A percentile compares a stretch with the other conserved stretches of the same genome.
These are phyloP conservation scores for Cebus imitator DNA, from an alignment of 2,113 vertebrate species.

Conservation along the genomic window DNA sequence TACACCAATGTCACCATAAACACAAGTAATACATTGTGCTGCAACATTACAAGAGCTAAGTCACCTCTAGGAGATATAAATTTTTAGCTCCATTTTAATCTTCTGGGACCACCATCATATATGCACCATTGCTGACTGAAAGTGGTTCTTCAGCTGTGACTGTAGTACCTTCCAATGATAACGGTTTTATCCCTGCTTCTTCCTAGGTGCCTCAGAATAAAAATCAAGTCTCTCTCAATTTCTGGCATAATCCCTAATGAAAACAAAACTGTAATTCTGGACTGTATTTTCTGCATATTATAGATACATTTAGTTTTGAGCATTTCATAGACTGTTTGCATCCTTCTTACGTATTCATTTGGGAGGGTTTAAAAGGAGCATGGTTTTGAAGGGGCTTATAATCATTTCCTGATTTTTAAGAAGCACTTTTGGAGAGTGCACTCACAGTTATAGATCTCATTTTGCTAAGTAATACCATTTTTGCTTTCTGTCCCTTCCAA, in stretches of 20 bases:
- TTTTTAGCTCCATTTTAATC: not conserved
- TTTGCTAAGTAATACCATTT: conserved; percentile 9
- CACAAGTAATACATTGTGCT: not conserved
- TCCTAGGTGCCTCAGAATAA: not conserved
- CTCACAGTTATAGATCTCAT: not conserved
- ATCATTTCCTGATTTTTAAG: conserved; percentile 64
- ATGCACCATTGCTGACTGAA: not conserved
- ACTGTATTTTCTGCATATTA: not conserved
- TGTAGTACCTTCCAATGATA: not conserved
- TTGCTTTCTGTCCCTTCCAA: not conserved
- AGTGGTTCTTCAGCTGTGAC: not conserved
- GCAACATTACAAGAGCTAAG: not conserved
- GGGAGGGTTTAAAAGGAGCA: not conserved
- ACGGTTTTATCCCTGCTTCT: not conserved
- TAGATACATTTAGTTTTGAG: conserved; percentile 23
- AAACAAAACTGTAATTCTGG: not conserved
- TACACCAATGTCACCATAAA: not conserved
- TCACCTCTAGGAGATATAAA: not conserved
- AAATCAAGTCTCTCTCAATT: not conserved
- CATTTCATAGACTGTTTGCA: conserved; percentile 5
- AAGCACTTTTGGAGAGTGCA: conserved; percentile 26
- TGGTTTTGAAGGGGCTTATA: conserved; percentile 17
- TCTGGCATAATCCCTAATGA: not conserved
- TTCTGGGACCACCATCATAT: not conserved
- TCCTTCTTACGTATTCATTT: conserved; percentile 30